Base-by-base conservation (phyloP, 2,797 vertebrate genomes). In the Falco cherrug region DNA sequence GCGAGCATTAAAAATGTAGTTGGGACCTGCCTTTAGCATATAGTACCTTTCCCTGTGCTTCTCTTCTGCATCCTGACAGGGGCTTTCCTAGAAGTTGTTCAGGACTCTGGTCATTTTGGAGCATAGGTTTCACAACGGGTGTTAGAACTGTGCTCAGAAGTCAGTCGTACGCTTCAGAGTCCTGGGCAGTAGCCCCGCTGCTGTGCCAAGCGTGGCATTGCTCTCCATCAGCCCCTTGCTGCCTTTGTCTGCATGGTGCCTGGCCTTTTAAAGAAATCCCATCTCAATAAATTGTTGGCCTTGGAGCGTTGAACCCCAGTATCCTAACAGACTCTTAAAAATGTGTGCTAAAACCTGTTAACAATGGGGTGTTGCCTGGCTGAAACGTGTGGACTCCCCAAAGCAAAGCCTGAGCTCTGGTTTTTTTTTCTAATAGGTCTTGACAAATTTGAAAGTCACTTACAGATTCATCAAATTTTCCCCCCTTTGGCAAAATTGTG, bases 81-180 rank as follows among this genome's bases (percentile, higher is more conserved):
- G 53, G 10, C 48, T 26, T 63, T 2, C 22, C 39, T 11, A 35
- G 70, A 35, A 20, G 61, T 4, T 17, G 31, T 5, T 48, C 11
- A 3, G 35, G 43, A 8, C 50, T 25, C 76, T 5, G 29, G 59
- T 43, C 14, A 2, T 8, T 63, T 9, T 11, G 74, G 74, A 37
- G 47, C 1, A n/a, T 5, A 10, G 39, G 33, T 45, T 33, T 60
- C 15, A 0, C 13, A 3, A 7, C 29, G 33, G 39, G 22, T 3
- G n/a, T 9, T 11, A 6, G 64, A n/a, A 8, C 18, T 2, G 6
- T 1, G 56, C 57, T 48, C 83, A 25, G 53, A 9, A 25, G 24
- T 31, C 10, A 3, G 53, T 4, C 1, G 4, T 3, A 3, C 0
- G 13, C 83, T 16, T 8, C 13, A 1, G 24, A 19, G 50, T 13